Percentiles rank a stretch among this genome's conserved stretches.
These are phyloP conservation scores for Brachionus sp. DNA, from an alignment of 1,140 invertebrate species.

Conservation along the genomic window DNA sequence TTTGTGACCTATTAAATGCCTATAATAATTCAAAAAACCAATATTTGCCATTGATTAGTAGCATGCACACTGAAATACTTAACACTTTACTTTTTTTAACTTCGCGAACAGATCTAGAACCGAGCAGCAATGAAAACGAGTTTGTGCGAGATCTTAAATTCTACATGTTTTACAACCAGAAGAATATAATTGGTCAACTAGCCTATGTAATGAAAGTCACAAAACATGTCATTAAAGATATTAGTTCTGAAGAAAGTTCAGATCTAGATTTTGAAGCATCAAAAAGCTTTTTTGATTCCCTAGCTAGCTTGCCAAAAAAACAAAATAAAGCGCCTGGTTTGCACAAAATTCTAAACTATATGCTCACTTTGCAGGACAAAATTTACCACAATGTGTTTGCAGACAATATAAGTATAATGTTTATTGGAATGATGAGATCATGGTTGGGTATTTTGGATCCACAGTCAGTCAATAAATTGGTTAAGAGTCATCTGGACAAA, in stretches of 20 bases:
- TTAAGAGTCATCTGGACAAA: background rate
- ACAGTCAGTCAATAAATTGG: background rate
- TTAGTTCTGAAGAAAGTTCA: background rate
- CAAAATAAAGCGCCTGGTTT: background rate
- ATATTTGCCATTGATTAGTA: background rate
- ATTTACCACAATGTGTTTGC: background rate
- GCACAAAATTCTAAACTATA: background rate
- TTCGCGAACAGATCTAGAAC: background rate
- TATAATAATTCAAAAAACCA: background rate
- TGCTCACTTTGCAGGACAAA: background rate
- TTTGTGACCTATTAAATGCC: background rate
- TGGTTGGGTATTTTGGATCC: background rate
- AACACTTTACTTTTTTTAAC: background rate
- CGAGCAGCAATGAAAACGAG: background rate
- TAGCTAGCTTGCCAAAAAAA: too few relatives aligned
- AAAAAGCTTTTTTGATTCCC: background rate
- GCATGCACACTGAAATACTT: background rate
- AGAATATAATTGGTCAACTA: background rate
- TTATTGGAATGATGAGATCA: background rate
- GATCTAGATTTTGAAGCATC: background rate
- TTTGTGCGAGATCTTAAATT: background rate
- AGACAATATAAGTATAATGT: slow-evolving; percentile 8
- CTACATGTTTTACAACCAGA: background rate
- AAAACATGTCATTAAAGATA: background rate
- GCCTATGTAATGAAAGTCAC: background rate